Evolutionary conservation across 2,113 vertebrate genomes (phyloP), one percentile per base, ranked within the genome.

Genomic region (Tragulus kanchil): DNA sequence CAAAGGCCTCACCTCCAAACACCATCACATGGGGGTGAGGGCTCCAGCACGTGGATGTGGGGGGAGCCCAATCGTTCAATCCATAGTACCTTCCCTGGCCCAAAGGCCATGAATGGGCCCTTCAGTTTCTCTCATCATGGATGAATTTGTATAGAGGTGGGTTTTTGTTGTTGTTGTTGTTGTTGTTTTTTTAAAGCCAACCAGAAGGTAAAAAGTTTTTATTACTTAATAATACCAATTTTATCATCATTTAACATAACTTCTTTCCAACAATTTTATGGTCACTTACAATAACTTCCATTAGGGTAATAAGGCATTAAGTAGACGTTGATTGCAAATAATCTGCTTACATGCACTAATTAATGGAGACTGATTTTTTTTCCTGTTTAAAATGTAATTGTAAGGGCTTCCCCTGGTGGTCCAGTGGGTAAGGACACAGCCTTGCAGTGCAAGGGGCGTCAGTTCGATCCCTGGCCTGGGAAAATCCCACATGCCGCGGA

Each of bases 221-320:
- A 93, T 90, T 95, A 78, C 86, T 85, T 86, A 90, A 90, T 90
- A 96, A 95, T 85, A 25, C 26, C 92, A 94, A 79, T 94, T 94
- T 96, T 89, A 79, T 92, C 85, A 97, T 95, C 92, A 89, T 64
- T 96, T 86, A 95, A 59, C 87, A 79, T 95, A 95, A 90, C 81
- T 98, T 93, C 48, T 88, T 95, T 96, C 90, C 96, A 95, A 93
- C 95, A 95, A 97, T 94, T 95, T 97, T 82, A 83, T 83, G 94
- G 90, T 97, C 96, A 96, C 94, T 97, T 95, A 97, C 95, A 95
- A 97, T 94, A 96, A 97, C 95, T 95, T 97, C 95, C 95, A 98
- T 97, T 97, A 97, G 93, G 90, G 69, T 96, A 96, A 97, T 95
- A 98, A 97, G 93, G 96, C 95, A 97, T 97, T 97, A 97, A 95